Evolutionary conservation across 2,888 invertebrate genomes (phyloP), one percentile per base, ranked within the genome.

Genomic region (Euzophera pinguis): DNA sequence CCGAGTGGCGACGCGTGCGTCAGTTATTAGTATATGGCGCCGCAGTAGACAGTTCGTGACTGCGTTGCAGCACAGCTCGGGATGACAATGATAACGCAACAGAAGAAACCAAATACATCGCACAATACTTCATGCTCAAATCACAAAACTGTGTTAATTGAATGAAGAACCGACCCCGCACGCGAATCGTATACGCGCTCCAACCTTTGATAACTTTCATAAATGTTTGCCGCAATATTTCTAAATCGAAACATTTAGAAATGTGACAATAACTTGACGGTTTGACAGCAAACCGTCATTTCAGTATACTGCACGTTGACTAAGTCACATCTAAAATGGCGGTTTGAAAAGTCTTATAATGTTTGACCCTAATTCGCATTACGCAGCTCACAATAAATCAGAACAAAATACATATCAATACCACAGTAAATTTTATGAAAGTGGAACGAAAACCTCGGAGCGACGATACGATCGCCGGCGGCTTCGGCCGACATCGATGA

Each of bases 61-160:
- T 12, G 29, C 17, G 49, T 39, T 29, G 29, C 49, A 38, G 12
- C 38, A 32, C 39, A 17, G 47, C 34, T 17, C 29, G 16, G 13
- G 27, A 27, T 53, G 60, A 59, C 66, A 61, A 61, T 56, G 52
- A 67, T 63, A 68, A 67, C 65, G 71, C 72, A 74, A 77, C 68
- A 63, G 67, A 78, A 76, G 63, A 51, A 59, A 59, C 54, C 57
- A 57, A 67, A 62, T 63, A 73, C 58, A 68, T 65, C 62, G 74
- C 69, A 75, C 72, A 78, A 69, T 61, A 67, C 84, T 14, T 14
- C 51, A 84, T 84, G 84, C 84, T 75, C 64, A 67, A 63, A 65
- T 64, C 68, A 73, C 67, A 73, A 65, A 67, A 75, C 65, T 67
- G 56, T 67, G 75, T 75, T 65, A 56, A 66, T 62, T 56, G 53